Evolutionary conservation across 2,888 invertebrate species (phyloP), one percentile per base, ranked within the genome.

Genomic region (Rhagium mordax): DNA sequence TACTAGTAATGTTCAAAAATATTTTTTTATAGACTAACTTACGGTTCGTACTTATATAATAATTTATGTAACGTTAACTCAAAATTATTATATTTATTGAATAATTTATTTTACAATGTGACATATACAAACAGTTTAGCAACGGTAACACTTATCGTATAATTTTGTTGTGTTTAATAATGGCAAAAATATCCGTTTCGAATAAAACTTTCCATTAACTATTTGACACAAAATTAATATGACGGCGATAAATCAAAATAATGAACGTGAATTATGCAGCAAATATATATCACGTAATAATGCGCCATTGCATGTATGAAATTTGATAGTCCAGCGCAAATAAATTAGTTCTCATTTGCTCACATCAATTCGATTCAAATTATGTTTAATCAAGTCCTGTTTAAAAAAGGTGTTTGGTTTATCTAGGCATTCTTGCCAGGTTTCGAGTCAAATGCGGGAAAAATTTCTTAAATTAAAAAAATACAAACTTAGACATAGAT

Each of bases 161-260:
- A 29, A 10, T 57, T 27, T 29, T 15, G 29, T 2, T n/a, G n/a
- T n/a, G n/a, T 57, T 29, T 3, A 57, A 16, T 16, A 29, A 15
- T 29, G 57, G 29, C 27, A 33, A 33, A 33, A 33, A 1, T 33
- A 7, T 33, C n/a, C 13, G 15, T 29, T n/a, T 27, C 3, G 6
- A 29, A 29, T 29, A 57, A 57, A 29, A 29, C 29, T 21, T n/a
- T 16, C 5, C 24, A 5, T 59, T 15, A 33, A 59, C 55, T 57
- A 27, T 57, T 20, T 24, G 13, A 16, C 16, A 24, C 16, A 64
- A 24, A 49, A 15, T 49, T 48, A 41, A 49, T 8, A 24, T 13
- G 21, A n/a, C 13, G 4, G 24, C 15, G 16, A 51, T 64, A 64
- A 49, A 64, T 64, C 49, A 64, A 24, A 49, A 27, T 64, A 49